These are phyloP conservation scores for Hyposoter dolosus DNA, from an alignment of 2,888 invertebrate species.

Conservation along the genomic window DNA sequence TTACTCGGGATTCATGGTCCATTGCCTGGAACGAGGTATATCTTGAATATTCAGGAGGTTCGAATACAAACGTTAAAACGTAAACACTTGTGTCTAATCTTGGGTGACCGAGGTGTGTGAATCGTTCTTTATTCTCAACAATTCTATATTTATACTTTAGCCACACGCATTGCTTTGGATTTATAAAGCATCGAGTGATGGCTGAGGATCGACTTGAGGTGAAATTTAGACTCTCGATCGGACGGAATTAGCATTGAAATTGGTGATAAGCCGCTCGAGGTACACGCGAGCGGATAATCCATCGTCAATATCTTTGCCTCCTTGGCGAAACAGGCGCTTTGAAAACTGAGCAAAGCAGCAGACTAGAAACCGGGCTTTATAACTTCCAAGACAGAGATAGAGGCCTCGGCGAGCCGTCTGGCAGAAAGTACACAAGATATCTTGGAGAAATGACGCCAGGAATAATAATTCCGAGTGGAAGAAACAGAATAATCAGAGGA, in stretches of 20 bases:
- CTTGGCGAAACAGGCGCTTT: conserved; percentile 69
- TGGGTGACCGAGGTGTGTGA: neutral
- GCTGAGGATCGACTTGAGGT: neutral
- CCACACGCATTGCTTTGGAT: neutral
- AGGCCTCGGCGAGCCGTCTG: conserved; percentile 43
- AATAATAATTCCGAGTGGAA: conserved; percentile 75
- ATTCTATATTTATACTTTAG: neutral
- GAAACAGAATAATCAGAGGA: conserved; percentile 32
- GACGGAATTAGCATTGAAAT: conserved; percentile 79
- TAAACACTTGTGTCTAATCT: conserved; percentile 1
- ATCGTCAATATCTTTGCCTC: conserved; percentile 72
- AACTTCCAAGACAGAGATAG: conserved; percentile 43
- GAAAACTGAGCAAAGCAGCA: conserved; percentile 61
- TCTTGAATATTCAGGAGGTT: conserved; percentile 4
- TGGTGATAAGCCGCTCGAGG: conserved; percentile 80
- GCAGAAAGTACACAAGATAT: conserved; percentile 39
- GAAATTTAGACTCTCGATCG: conserved; percentile 60
- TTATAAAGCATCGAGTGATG: neutral
- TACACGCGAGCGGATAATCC: conserved; percentile 77
- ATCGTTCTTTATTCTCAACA: neutral
- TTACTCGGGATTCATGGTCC: conserved; percentile 3
- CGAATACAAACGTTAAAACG: neutral
- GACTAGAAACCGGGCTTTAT: conserved; percentile 14
- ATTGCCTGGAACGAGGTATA: neutral
- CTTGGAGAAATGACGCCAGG: conserved; percentile 70